Base-by-base conservation (phyloP, 1,140 invertebrate genomes). In the Palaemon carinicauda region DNA sequence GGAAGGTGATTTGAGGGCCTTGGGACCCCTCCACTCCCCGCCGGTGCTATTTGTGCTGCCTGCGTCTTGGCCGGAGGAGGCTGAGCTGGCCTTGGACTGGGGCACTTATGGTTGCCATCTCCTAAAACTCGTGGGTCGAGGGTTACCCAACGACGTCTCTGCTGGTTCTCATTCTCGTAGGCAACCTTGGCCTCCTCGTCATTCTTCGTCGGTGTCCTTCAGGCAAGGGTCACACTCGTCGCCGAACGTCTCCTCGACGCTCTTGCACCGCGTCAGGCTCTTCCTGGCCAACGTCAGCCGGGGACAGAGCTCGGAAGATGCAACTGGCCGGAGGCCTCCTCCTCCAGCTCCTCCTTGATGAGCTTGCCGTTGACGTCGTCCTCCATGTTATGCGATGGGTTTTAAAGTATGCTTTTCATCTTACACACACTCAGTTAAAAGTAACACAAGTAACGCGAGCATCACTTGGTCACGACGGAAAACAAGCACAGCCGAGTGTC, bases 261-360 rank as follows among this genome's bases (percentile, higher is more conserved):
- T 31, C 2, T 87, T 73, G 53, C 77, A 87, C 54, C 85, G 41
- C 10, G 85, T 87, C 5, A 87, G 56, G 65, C 79, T 81, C 53
- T 87, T 87, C 71, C 85, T 52, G 85, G 85, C 85, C 33, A 80
- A 51, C 51, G 54, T 81, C 21, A 87, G 85, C n/a, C 85, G 60
- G 12, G 78, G 60, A 33, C 85, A 87, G 31, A 87, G 41, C 19
- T 87, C 85, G 3, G 33, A n/a, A 19, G 29, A 24, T 80, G 69
- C n/a, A 54, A 19, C 31, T 60, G 50, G 24, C 21, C 33, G 14
- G n/a, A n/a, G n/a, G 51, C 69, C 71, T 80, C 85, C 15, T 87
- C 74, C 50, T 52, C 78, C 51, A 80, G 50, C 27, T 83, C 82
- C 82, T 83, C 56, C 82, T 24, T 17, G 73, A 83, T 83, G 7